Percentiles rank a stretch among this genome's conserved stretches.
These are phyloP conservation scores for Urophycis tenuis DNA, from an alignment of 2,797 vertebrate species.

Conservation along the genomic window DNA sequence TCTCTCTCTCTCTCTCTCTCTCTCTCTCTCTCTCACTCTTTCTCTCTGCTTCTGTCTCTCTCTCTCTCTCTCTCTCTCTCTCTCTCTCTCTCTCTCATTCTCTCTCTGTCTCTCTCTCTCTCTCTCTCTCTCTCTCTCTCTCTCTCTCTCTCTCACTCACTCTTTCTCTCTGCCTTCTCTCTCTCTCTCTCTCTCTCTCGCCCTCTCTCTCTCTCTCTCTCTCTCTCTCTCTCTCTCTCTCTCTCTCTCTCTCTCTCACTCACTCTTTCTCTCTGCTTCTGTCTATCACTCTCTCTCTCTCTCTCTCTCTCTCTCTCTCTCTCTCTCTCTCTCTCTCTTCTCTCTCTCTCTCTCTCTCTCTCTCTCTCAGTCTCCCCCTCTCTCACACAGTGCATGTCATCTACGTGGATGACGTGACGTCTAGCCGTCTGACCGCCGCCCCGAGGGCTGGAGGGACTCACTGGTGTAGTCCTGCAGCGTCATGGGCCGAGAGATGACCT, in stretches of 20 bases:
- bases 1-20: neutral
- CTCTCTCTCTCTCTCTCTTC: neutral
- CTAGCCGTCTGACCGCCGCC: neutral
- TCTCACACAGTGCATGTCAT: neutral
- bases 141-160: neutral
- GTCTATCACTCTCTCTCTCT: neutral
- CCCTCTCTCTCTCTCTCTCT: neutral
- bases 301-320: neutral
- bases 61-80: neutral
- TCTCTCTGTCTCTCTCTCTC: neutral
- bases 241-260: neutral
- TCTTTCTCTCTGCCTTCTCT: too few species aligned
- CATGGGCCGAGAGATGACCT: slow-evolving; percentile 73
- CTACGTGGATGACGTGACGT: neutral
- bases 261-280: too few species aligned
- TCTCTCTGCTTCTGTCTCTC: neutral
- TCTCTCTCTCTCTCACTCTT: too few species aligned
- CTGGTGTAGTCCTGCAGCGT: slow-evolving; percentile 63
- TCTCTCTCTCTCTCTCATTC: neutral
- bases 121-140: neutral
- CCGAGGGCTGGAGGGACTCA: slow-evolving; percentile 38
- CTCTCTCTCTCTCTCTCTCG: neutral
- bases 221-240: neutral
- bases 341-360: neutral
- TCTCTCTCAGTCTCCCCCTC: too few species aligned